Conservation (phyloP, 2,888 invertebrate species). For the Dicyrtomina minuta region DNA sequence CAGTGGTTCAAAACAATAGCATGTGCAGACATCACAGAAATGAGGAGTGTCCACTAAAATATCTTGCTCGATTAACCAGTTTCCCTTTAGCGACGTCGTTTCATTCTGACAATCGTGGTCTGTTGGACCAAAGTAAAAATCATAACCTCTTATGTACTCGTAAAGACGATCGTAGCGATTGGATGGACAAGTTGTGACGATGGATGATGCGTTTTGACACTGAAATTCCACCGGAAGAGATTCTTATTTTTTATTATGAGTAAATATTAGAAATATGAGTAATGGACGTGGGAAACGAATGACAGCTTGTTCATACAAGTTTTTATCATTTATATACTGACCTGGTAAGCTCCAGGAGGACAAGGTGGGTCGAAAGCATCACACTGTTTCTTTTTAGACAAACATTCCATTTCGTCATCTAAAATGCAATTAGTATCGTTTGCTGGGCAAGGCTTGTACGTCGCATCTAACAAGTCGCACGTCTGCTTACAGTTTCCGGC, state of each 20-base stretch:
- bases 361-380: slow-evolving; percentile 30
- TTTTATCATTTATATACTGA: slow-evolving; percentile 2
- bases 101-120: slow-evolving; percentile 15
- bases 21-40: slow-evolving; percentile 35
- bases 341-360: slow-evolving; percentile 28
- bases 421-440: slow-evolving; percentile 32
- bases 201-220: slow-evolving; percentile 32
- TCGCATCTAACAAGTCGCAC: slow-evolving; percentile 33
- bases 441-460: slow-evolving; percentile 23
- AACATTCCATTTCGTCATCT: slow-evolving; percentile 31
- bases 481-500: slow-evolving; percentile 33
- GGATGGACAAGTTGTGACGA: slow-evolving; percentile 31
- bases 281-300: neutral
- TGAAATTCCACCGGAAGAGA: too few relatives aligned
- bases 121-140: slow-evolving; percentile 26
- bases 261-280: too few relatives aligned
- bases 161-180: slow-evolving; percentile 27
- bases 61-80: slow-evolving; percentile 32
- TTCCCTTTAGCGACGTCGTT: slow-evolving; percentile 14
- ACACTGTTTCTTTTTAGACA: slow-evolving; percentile 11
- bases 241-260: neutral
- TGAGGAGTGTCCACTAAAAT: slow-evolving; percentile 30
- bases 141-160: slow-evolving; percentile 29
- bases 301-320: neutral
- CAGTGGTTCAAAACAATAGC: slow-evolving; percentile 35